phyloP scores from a whole-genome alignment of 2,797 vertebrate species.

The Lagodon rhomboides region DNA sequence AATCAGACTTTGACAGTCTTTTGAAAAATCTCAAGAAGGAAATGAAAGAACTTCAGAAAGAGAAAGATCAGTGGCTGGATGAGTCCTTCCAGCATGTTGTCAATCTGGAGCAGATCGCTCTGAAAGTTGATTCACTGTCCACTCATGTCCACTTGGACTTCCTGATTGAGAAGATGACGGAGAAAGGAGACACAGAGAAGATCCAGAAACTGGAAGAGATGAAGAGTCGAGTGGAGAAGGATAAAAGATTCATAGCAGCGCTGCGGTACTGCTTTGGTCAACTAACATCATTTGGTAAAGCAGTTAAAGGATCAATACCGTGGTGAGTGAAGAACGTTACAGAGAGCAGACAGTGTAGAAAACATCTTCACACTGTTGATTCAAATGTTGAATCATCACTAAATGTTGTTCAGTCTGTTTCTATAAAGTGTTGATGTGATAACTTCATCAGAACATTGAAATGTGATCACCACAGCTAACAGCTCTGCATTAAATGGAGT shows the following conservation, averaged over 20 bases:
- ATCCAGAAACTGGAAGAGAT: constrained; percentile 32
- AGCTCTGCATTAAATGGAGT: too few species aligned
- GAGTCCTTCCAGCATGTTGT: constrained; percentile 5
- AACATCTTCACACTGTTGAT: too few species aligned
- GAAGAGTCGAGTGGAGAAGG: neutral
- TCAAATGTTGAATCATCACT: too few species aligned
- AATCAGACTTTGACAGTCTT: neutral
- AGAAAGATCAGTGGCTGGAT: neutral
- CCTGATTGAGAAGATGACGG: constrained; percentile 43
- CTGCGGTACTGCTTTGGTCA: too few species aligned
- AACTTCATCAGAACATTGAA: too few species aligned
- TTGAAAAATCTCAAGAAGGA: neutral
- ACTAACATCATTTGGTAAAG: too few species aligned
- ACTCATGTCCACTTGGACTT: constrained; percentile 17
- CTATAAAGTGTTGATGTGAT: too few species aligned
- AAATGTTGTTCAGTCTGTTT: too few species aligned
- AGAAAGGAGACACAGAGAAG: constrained; percentile 11
- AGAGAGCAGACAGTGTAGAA: too few species aligned
- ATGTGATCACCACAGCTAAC: too few species aligned
- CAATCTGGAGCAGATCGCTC: constrained; percentile 19
- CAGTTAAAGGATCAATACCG: too few species aligned
- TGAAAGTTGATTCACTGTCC: neutral
- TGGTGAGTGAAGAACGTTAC: too few species aligned
- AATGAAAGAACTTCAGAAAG: neutral
- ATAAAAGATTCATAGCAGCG: neutral